phyloP scores from a whole-genome alignment of 2,888 invertebrate species.

The Aethes cnicana region DNA sequence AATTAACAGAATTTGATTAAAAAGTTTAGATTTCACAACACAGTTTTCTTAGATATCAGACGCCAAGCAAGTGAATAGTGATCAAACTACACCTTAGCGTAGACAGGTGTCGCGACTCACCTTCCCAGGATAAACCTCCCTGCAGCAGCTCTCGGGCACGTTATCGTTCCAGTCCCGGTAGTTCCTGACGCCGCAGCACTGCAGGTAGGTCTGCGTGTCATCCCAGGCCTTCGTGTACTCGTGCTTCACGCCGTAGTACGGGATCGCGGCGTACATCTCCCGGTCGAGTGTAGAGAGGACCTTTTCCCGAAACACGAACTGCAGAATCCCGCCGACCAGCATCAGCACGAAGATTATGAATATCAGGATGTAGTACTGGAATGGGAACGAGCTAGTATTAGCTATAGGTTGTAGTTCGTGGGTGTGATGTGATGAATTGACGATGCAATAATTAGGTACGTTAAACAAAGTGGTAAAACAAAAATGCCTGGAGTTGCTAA shows the following conservation, averaged over 20 bases:
- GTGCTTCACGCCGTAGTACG: conserved; percentile 86
- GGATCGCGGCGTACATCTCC: conserved; percentile 89
- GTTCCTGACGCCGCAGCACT: conserved; percentile 92
- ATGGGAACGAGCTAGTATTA: too few species aligned
- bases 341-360: conserved; percentile 94
- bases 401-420: too few species aligned
- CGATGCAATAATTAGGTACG: too few species aligned
- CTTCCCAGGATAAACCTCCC: conserved; percentile 82
- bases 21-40: too few species aligned
- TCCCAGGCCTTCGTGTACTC: conserved; percentile 93
- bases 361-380: conserved; percentile 93
- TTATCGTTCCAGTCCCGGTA: conserved; percentile 89
- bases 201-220: conserved; percentile 90
- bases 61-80: background rate
- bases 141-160: conserved; percentile 90
- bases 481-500: too few species aligned
- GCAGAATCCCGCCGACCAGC: conserved; percentile 94
- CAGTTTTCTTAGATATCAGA: background rate
- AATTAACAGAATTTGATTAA: too few species aligned
- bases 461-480: background rate
- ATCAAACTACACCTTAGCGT: too few species aligned
- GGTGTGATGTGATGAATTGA: too few species aligned
- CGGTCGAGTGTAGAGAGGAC: conserved; percentile 88
- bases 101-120: conserved; percentile 52
- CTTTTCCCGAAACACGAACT: conserved; percentile 94